Conservation (phyloP, 2,797 vertebrate species). For the Hapalemur alaotrensis region DNA sequence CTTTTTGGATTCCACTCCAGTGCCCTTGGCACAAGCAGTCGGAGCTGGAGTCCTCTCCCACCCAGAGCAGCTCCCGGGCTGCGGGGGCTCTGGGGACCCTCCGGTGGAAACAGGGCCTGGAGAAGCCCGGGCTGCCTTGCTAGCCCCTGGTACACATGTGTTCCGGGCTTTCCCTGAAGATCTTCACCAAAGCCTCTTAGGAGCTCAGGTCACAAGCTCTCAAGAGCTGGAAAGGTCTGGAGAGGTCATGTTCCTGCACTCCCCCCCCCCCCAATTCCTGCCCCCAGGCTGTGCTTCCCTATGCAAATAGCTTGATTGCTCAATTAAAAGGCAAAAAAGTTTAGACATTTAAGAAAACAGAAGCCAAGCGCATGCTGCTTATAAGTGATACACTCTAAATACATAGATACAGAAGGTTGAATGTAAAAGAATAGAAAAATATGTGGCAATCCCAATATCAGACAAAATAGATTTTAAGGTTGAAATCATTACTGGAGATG, state of each 20-base stretch:
- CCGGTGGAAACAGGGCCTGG: not conserved
- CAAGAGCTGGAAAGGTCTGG: not conserved
- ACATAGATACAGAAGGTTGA: not conserved
- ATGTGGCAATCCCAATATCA: not conserved
- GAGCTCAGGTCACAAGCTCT: accelerated
- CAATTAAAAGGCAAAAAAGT: not conserved
- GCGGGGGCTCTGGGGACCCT: too few species aligned
- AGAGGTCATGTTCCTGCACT: not conserved
- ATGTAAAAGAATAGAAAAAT: not conserved
- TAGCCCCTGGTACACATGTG: accelerated
- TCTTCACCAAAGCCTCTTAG: not conserved
- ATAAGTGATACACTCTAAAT: not conserved
- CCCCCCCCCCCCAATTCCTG: not conserved
- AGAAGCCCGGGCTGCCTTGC: not conserved
- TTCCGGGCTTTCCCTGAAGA: not conserved
- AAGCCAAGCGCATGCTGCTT: not conserved
- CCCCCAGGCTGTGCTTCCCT: not conserved
- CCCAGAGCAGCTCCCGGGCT: not conserved
- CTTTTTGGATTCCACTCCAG: not conserved
- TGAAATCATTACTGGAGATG: not conserved
- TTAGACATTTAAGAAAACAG: not conserved
- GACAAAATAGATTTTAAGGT: not conserved
- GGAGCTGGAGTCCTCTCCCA: not conserved
- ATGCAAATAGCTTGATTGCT: not conserved
- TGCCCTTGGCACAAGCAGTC: not conserved